These are phyloP conservation scores for Sceloporus tristichus DNA, from an alignment of 2,113 vertebrate species.

Conservation along the genomic window DNA sequence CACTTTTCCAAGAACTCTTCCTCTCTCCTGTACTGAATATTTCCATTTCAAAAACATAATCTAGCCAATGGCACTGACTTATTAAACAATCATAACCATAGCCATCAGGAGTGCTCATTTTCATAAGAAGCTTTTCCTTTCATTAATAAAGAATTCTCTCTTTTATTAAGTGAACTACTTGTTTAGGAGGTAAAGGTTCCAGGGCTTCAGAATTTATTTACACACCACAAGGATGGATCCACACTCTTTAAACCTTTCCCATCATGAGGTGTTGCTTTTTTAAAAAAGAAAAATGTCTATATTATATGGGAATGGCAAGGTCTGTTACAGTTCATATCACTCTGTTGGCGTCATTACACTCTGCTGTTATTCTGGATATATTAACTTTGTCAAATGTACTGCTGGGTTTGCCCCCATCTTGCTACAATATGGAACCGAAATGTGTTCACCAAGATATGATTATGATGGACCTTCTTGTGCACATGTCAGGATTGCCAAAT, in stretches of 20 bases:
- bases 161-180: constrained; percentile 33
- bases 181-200: constrained; percentile 16
- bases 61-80: constrained; percentile 1
- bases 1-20: not conserved
- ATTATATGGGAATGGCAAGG: not conserved
- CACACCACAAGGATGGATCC: constrained; percentile 21
- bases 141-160: constrained; percentile 6
- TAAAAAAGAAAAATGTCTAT: not conserved
- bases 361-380: not conserved
- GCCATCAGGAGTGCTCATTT: not conserved
- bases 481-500: not conserved
- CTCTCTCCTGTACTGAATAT: not conserved
- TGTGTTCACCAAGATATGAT: fast-evolving
- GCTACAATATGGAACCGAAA: fast-evolving
- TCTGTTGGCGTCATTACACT: not conserved
- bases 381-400: constrained; percentile 21
- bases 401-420: not conserved
- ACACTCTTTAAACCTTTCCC: constrained; percentile 2
- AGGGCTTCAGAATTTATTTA: not conserved
- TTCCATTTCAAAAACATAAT: not conserved
- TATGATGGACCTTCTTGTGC: not conserved
- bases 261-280: not conserved
- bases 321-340: not conserved
- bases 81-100: not conserved
- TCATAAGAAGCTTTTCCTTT: not conserved